Conservation (phyloP, 2,113 vertebrate genomes). For the Hyla sarda region DNA sequence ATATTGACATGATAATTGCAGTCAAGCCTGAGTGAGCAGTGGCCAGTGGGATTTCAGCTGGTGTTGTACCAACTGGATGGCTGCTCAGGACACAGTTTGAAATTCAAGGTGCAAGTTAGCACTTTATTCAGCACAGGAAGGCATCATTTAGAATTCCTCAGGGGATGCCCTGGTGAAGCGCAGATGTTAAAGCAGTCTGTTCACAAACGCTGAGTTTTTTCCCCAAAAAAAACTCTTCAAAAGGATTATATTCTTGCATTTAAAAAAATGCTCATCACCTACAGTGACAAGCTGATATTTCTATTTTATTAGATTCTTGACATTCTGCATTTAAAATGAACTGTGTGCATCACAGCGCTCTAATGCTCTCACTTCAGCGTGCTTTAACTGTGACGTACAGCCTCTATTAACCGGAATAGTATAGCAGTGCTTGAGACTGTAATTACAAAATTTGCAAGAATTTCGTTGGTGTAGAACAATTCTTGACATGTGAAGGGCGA, state of each 20-base stretch:
- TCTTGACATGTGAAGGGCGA: neutral
- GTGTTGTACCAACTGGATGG: constrained; percentile 90
- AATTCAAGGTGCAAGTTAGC: constrained; percentile 89
- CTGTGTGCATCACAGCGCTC: too few species aligned
- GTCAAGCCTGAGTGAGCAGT: constrained; percentile 86
- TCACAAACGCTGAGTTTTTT: constrained; percentile 76
- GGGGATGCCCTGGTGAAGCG: constrained; percentile 82
- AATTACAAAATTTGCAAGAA: neutral
- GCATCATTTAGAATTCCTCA: constrained; percentile 90
- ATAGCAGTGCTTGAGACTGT: constrained; percentile 5
- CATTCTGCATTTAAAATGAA: neutral
- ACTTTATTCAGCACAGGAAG: constrained; percentile 85
- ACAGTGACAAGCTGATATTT: neutral
- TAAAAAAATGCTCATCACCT: constrained; percentile 1
- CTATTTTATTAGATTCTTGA: constrained; percentile 14
- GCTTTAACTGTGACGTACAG: neutral
- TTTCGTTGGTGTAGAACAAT: neutral
- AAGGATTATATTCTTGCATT: constrained; percentile 67
- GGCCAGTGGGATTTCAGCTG: constrained; percentile 87
- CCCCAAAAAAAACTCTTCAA: neutral
- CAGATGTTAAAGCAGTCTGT: constrained; percentile 86
- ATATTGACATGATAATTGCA: constrained; percentile 99
- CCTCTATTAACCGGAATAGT: neutral
- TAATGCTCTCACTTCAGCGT: neutral
- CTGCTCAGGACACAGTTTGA: constrained; percentile 92